A percentile compares a stretch with the other conserved stretches of the same genome.
phyloP scores from a whole-genome alignment of 2,888 invertebrate genomes.

The Yponomeuta cagnagella region DNA sequence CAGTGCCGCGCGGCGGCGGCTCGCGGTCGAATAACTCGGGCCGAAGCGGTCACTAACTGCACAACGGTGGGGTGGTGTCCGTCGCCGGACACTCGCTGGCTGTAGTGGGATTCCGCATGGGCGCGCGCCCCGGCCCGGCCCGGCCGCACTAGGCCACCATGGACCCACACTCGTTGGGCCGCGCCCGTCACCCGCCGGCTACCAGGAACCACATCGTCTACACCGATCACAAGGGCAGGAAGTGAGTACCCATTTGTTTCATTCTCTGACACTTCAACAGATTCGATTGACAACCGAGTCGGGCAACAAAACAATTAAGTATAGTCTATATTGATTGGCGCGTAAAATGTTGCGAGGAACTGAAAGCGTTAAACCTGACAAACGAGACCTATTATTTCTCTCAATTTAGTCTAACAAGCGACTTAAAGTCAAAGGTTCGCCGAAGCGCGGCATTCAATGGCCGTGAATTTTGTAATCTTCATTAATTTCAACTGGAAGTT shows the following conservation, averaged over 20 bases:
- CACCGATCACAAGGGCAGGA: conserved; percentile 70
- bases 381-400: conserved; percentile 73
- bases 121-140: conserved; percentile 6
- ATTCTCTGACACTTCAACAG: neutral
- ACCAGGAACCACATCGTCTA: conserved; percentile 70
- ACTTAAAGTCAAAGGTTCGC: conserved; percentile 70
- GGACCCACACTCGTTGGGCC: conserved; percentile 56
- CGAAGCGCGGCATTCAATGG: conserved; percentile 69
- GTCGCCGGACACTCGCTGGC: neutral
- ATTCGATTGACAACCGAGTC: neutral
- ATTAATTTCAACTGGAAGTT: conserved; percentile 69
- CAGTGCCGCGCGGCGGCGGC: conserved; percentile 30
- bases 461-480: conserved; percentile 74
- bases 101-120: conserved; percentile 4
- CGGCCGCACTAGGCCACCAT: conserved; percentile 29
- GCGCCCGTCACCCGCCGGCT: conserved; percentile 52
- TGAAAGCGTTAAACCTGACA: conserved; percentile 61
- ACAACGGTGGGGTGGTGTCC: conserved; percentile 10
- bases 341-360: conserved; percentile 32
- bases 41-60: conserved; percentile 36
- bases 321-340: conserved; percentile 38
- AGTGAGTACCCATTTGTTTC: conserved; percentile 49
- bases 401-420: conserved; percentile 73
- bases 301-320: neutral
- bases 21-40: conserved; percentile 49